phyloP scores from a whole-genome alignment of 2,797 vertebrate species.

The Lacerta bilineata region DNA sequence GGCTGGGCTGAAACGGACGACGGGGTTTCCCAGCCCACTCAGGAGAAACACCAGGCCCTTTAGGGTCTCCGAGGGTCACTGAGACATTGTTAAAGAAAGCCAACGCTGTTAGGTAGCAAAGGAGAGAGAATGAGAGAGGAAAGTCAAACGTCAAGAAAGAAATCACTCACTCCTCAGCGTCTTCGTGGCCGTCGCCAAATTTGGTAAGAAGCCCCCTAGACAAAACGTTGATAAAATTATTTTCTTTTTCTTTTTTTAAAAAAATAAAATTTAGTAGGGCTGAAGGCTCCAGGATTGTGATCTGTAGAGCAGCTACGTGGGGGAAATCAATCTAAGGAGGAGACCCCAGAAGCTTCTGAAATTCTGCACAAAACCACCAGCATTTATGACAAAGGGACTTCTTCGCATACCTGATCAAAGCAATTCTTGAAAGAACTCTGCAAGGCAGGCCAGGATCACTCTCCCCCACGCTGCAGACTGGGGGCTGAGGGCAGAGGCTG shows the following conservation, averaged over 20 bases:
- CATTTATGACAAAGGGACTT: background rate
- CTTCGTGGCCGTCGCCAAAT: slow-evolving; percentile 75
- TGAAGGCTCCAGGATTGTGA: background rate
- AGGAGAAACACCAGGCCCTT: background rate
- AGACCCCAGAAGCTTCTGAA: background rate
- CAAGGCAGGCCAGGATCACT: background rate
- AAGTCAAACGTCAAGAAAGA: background rate
- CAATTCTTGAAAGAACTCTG: background rate
- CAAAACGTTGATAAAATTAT: slow-evolving; percentile 54
- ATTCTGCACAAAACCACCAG: background rate
- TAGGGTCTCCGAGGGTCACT: background rate
- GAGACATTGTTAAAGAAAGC: background rate
- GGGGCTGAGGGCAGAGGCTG: no score
- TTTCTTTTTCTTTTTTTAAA: background rate
- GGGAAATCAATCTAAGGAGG: background rate
- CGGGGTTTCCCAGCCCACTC: background rate
- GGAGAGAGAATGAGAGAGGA: slow-evolving; percentile 28
- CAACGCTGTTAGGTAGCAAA: background rate
- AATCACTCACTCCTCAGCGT: slow-evolving; percentile 77
- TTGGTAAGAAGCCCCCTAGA: slow-evolving; percentile 76
- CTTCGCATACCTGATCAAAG: background rate
- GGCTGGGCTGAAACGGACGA: no score
- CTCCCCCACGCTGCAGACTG: background rate
- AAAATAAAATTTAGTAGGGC: background rate
- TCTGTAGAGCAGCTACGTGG: background rate